Evolutionary conservation across 1,140 invertebrate genomes (phyloP).

Genomic region (Hestina assimilis): DNA sequence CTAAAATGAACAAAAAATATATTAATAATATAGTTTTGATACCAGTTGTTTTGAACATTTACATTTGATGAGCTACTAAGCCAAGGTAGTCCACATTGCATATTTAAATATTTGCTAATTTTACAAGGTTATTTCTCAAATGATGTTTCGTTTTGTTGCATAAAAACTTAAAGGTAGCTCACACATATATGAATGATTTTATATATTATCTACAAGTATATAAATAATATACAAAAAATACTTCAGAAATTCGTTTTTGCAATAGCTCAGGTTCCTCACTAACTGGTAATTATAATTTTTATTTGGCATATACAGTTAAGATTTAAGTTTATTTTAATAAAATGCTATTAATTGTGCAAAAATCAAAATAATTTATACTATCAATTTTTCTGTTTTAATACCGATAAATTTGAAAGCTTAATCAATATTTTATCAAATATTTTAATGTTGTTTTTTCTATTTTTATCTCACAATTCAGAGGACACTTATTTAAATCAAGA

Average conservation of each 20-base stretch:
- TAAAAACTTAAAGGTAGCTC: not conserved
- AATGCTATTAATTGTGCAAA: no score
- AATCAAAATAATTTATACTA: no score
- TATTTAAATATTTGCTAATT: slow-evolving; percentile 66
- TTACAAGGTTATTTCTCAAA: slow-evolving; percentile 46
- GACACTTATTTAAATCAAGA: no score
- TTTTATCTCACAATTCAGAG: no score
- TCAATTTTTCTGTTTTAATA: no score
- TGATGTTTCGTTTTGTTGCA: not conserved
- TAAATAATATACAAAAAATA: not conserved
- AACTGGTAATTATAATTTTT: not conserved
- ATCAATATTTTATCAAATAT: not conserved
- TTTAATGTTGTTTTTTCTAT: no score
- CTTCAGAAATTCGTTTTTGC: not conserved
- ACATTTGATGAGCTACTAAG: slow-evolving; percentile 46
- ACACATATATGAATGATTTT: no score
- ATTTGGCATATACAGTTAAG: not conserved
- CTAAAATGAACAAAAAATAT: not conserved
- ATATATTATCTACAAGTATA: not conserved
- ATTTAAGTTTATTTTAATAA: not conserved
- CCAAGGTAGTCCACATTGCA: slow-evolving; percentile 57
- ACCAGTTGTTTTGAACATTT: slow-evolving; percentile 32
- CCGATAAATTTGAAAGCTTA: not conserved
- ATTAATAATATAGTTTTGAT: slow-evolving; percentile 16
- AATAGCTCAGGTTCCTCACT: no score